phyloP scores from a whole-genome alignment of 2,888 invertebrate genomes.

The Chrysolina haemoptera region DNA sequence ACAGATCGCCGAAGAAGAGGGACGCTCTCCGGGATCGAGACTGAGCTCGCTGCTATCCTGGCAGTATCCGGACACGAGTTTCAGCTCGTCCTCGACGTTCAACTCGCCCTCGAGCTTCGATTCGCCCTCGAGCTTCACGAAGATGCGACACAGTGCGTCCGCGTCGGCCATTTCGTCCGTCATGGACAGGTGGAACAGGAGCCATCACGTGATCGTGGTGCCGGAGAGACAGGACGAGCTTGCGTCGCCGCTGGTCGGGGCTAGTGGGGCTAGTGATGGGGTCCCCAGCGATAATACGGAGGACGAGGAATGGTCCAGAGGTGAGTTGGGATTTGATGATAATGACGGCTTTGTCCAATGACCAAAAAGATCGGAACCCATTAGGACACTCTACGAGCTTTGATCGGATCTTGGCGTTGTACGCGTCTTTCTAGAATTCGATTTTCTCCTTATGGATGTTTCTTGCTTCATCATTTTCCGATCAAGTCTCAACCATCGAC shows the following conservation, averaged over 20 bases:
- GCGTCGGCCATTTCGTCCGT: slow-evolving; percentile 64
- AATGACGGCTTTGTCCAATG: too few relatives aligned
- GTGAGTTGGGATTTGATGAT: slow-evolving; percentile 20
- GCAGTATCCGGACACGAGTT: slow-evolving; percentile 73
- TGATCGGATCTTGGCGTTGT: too few relatives aligned
- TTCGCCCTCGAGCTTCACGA: slow-evolving; percentile 50
- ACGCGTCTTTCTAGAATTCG: too few relatives aligned
- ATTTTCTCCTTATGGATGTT: too few relatives aligned
- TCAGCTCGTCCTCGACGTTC: slow-evolving; percentile 3
- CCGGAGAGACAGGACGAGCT: slow-evolving; percentile 51
- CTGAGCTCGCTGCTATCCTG: slow-evolving; percentile 77
- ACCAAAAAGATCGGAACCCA: too few relatives aligned
- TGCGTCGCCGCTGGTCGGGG: slow-evolving; percentile 51
- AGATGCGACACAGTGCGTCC: slow-evolving; percentile 73
- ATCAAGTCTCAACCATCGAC: too few relatives aligned
- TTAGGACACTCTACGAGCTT: too few relatives aligned
- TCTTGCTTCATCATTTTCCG: too few relatives aligned
- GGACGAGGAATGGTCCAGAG: slow-evolving; percentile 82
- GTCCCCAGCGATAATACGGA: slow-evolving; percentile 77
- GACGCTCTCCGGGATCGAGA: slow-evolving; percentile 78
- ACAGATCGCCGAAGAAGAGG: slow-evolving; percentile 88
- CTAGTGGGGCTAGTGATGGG: slow-evolving; percentile 73
- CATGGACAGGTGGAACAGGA: slow-evolving; percentile 61
- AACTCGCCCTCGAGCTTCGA: slow-evolving; percentile 16
- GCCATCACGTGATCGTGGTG: slow-evolving; percentile 61